Evolutionary conservation across 2,113 vertebrate genomes (phyloP), one percentile per base, ranked within the genome.

Genomic region (Syngnathus floridae): DNA sequence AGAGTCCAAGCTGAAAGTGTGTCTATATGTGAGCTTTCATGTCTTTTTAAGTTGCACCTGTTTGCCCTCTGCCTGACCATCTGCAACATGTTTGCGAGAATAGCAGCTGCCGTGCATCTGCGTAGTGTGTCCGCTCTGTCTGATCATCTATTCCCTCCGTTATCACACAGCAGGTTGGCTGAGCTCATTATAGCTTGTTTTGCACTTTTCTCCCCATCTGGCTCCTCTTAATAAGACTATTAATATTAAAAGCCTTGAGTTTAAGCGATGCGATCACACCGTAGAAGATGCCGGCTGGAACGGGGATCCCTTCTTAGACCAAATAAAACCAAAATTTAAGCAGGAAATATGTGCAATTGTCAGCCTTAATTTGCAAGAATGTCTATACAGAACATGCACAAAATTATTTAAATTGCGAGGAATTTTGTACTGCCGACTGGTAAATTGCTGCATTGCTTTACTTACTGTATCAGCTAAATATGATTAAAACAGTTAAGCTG

Each of bases 151-250:
- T 73, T 86, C 83, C 82, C 85, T 54, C 16, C 21, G 64, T 81
- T 75, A 76, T 78, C 71, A 73, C 74, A 61, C 82, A 86, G 81
- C 82, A 82, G 84, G 72, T 72, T 78, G 77, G 62, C 61, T 63
- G 52, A 70, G 82, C 83, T 90, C 85, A 90, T 90, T 89, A 90
- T 73, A 65, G 86, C 84, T 87, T 88, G 87, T 91, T 90, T 89
- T 87, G 81, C 69, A 71, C 74, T 73, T 81, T 77, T 70, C 74
- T 71, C 64, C 66, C 83, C 86, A 90, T 88, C 84, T 90, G 87
- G 59, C 76, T 64, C 40, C 37, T 78, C 73, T 80, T 86, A 89
- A 90, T 87, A 84, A 82, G 82, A 81, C 61, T 55, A 85, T 86
- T 71, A 85, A 87, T 86, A 83, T 84, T 80, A 80, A 84, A 76